Base-by-base conservation (phyloP, 2,888 invertebrate species). In the Sinelater perroti region DNA sequence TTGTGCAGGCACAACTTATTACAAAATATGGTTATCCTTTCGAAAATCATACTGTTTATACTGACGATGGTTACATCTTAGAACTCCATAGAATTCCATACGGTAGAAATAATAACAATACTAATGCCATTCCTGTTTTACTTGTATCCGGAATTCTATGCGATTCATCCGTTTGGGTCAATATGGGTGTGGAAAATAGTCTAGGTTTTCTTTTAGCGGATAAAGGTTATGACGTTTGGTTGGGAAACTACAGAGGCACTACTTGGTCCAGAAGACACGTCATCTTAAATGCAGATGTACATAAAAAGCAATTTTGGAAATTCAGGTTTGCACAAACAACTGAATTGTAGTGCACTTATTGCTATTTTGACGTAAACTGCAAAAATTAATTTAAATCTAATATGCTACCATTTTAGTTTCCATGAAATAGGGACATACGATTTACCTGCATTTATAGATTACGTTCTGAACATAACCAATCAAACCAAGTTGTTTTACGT, bases 341-440 rank as follows among this genome's bases (percentile, higher is more conserved):
- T n/a, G n/a, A 5, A 33, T 33, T 33, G 2, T 6, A 13, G 4
- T 8, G 30, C n/a, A 30, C 30, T 30, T 30, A 30, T n/a, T n/a
- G 24, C 8, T 24, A 7, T 24, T 24, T 6, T 6, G 5, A 24
- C 24, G 8, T 24, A 7, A 24, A n/a, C n/a, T n/a, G n/a, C n/a
- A n/a, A n/a, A n/a, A n/a, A n/a, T n/a, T n/a, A n/a, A n/a, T n/a
- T n/a, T n/a, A n/a, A n/a, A n/a, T n/a, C n/a, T 24, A 30, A 30
- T 30, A n/a, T n/a, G n/a, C n/a, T n/a, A n/a, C n/a, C 7, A n/a
- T 18, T 83, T 78, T 73, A 89, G 89, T 66, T 92, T 87, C 85
- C 87, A 91, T 72, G 88, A 93, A 70, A 89, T 91, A 74, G 91
- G 89, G 0, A 76, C 80, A 56, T 85, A 85, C 70, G 93, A 94